A percentile compares a stretch with the other conserved stretches of the same genome.
These are phyloP conservation scores for Atrina japonica DNA, from an alignment of 2,888 invertebrate species.

Conservation along the genomic window DNA sequence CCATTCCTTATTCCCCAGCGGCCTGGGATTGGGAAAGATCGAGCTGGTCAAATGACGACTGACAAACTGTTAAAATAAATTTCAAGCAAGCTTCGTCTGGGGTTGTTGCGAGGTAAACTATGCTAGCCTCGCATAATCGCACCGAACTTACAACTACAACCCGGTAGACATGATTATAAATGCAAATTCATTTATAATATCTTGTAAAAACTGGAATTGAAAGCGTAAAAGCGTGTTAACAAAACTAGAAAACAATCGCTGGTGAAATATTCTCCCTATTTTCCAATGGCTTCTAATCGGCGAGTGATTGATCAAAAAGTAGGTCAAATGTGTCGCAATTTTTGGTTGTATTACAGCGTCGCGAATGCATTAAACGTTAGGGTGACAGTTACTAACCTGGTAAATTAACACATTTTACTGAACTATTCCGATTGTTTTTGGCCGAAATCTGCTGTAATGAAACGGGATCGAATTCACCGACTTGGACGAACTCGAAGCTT, in stretches of 20 bases:
- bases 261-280: too few relatives aligned
- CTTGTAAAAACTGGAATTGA: too few relatives aligned
- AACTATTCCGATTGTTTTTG: not conserved
- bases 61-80: not conserved
- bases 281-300: constrained; percentile 9
- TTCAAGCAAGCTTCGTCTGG: too few relatives aligned
- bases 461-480: constrained; percentile 13
- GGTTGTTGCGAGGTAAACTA: too few relatives aligned
- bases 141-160: too few relatives aligned
- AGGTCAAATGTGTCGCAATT: constrained; percentile 51
- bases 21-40: constrained; percentile 5
- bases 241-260: too few relatives aligned
- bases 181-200: too few relatives aligned
- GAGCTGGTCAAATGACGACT: not conserved
- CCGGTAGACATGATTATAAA: too few relatives aligned
- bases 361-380: not conserved
- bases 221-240: too few relatives aligned
- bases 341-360: not conserved
- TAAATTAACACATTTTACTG: not conserved
- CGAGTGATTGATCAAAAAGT: constrained; percentile 24
- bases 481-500: too few relatives aligned
- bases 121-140: too few relatives aligned
- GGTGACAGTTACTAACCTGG: not conserved
- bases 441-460: constrained; percentile 8
- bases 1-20: too few relatives aligned